Base-by-base conservation (phyloP, 2,888 invertebrate species). In the Hypomecis atomaria region DNA sequence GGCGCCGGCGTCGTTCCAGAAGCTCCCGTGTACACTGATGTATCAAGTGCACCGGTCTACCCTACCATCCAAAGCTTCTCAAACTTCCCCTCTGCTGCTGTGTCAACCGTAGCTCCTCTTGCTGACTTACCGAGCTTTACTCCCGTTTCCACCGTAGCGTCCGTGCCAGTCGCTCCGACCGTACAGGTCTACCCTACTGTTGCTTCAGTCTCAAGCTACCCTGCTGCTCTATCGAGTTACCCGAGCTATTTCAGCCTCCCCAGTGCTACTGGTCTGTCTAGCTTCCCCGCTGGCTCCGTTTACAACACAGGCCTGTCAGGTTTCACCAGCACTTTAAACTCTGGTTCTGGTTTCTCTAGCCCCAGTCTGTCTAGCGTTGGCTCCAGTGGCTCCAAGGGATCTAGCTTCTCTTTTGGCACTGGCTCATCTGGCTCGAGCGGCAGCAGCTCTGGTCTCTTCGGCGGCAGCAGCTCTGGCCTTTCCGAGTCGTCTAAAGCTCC, bases 401-500 rank as follows among this genome's bases (percentile, higher is more conserved):
- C 55, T 34, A 44, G 53, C 44, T 48, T 48, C 23, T 38, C 49
- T n/a, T 38, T 23, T n/a, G 37, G 36, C n/a, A 42, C 11, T 9
- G 10, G 45, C 43, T 6, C 7, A 6, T 52, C 59, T n/a, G 37
- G 59, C n/a, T 38, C 44, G 23, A 23, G 23, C 34, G 11, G 37
- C 7, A 43, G 43, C 11, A 45, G 36, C 33, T 50, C 9, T 36
- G 43, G 9, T 11, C 9, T 38, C 38, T 38, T n/a, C 5, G n/a
- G 34, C 7, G 36, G n/a, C 52, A 42, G 38, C 44, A 47, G 45
- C 47, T 64, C 66, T 44, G 55, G 59, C 45, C 43, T 55, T 6
- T 45, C 66, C 8, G 66, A 54, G 10, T 67, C 64, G 47, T 61
- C 61, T 7, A 59, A 59, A 6, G 33, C 9, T 45, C 59, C 64